Evolutionary conservation across 2,113 vertebrate species (phyloP).

Genomic region (Monopterus albus): DNA sequence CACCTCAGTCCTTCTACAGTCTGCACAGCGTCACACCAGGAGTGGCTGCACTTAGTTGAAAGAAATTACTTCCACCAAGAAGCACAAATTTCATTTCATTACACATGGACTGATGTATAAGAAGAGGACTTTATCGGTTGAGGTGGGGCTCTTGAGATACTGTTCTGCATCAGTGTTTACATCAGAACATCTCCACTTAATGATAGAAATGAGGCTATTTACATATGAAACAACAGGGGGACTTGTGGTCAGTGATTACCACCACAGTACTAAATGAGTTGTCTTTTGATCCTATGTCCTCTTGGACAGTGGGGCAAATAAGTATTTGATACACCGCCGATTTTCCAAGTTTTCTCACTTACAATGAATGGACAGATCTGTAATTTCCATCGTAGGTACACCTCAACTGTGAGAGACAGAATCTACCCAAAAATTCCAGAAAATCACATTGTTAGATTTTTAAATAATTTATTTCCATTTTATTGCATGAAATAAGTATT

Average conservation of each 20-base stretch:
- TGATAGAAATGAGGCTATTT: not conserved
- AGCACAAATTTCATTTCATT: slow-evolving; percentile 29
- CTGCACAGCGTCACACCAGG: not conserved
- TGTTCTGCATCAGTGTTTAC: slow-evolving; percentile 11
- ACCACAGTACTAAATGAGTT: not conserved
- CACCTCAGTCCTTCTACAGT: slow-evolving; percentile 7
- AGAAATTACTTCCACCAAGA: slow-evolving; percentile 35
- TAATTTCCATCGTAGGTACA: no score
- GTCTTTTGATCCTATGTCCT: not conserved
- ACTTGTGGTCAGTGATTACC: not conserved
- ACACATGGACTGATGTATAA: not conserved
- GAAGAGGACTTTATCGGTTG: slow-evolving; percentile 32
- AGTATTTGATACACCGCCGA: no score
- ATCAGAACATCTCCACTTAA: not conserved
- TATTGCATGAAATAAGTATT: no score
- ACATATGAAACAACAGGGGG: no score
- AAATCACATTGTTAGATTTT: no score
- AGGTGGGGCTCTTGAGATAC: not conserved
- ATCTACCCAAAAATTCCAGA: no score
- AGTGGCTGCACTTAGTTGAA: slow-evolving; percentile 30
- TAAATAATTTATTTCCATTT: no score
- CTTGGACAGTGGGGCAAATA: no score
- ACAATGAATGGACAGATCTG: no score
- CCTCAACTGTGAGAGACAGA: no score
- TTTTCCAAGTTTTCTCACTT: no score